Conservation (phyloP, 2,113 vertebrate genomes). For the Calyptommatus sinebrachiatus region DNA sequence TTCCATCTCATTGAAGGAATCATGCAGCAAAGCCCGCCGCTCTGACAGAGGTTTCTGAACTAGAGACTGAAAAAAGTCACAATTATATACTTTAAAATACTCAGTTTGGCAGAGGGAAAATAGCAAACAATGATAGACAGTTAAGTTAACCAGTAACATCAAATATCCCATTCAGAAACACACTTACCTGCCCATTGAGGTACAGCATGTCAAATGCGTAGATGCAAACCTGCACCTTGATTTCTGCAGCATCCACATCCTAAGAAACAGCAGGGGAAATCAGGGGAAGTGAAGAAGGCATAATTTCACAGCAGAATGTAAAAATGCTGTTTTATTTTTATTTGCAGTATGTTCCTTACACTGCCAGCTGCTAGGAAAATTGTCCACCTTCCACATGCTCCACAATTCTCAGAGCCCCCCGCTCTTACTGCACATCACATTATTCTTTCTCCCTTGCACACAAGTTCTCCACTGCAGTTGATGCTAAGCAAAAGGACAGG, state of each 20-base stretch:
- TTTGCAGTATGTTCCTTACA: neutral
- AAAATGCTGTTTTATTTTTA: neutral
- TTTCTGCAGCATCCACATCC: slow-evolving; percentile 86
- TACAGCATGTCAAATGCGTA: slow-evolving; percentile 91
- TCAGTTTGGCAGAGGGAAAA: neutral
- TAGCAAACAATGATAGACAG: too few species aligned
- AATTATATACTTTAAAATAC: neutral
- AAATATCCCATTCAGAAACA: fast-evolving
- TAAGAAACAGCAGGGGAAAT: slow-evolving; percentile 43
- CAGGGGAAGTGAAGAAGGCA: neutral
- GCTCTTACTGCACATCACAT: neutral
- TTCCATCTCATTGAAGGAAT: slow-evolving; percentile 83
- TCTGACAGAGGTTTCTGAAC: slow-evolving; percentile 79
- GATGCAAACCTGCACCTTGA: slow-evolving; percentile 89
- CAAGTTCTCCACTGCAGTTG: neutral
- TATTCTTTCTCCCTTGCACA: neutral
- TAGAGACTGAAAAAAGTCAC: slow-evolving; percentile 72
- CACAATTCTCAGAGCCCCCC: neutral
- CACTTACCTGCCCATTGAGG: slow-evolving; percentile 86
- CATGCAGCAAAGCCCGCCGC: slow-evolving; percentile 78
- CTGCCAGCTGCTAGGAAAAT: neutral
- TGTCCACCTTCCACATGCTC: neutral
- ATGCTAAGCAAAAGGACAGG: neutral
- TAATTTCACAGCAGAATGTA: neutral
- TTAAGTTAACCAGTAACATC: neutral